Conservation (phyloP, 2,797 vertebrate genomes). For the Clangula hyemalis region DNA sequence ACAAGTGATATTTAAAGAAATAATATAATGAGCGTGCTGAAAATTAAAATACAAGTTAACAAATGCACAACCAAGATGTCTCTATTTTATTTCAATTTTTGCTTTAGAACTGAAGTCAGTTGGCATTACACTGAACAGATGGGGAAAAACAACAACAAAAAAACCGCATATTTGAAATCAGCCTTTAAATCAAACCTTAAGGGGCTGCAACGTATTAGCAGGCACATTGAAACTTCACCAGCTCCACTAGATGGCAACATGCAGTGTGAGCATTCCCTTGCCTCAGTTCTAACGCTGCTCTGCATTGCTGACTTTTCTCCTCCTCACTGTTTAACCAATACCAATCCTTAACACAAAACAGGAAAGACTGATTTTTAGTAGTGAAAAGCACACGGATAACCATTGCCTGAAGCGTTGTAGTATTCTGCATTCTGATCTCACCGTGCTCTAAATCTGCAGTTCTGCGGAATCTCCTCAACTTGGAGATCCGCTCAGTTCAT, state of each 20-base stretch:
- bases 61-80: not conserved
- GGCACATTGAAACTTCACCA: not conserved
- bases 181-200: not conserved
- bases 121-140: not conserved
- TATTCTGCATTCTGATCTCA: not conserved
- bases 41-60: not conserved
- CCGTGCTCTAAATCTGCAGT: not conserved
- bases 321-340: not conserved
- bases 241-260: not conserved
- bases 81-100: not conserved
- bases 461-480: not conserved
- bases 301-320: not conserved
- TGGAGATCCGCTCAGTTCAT: not conserved
- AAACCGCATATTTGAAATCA: rapidly evolving
- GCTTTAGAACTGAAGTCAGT: not conserved
- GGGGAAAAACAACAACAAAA: not conserved
- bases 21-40: not conserved
- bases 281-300: not conserved
- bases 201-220: rapidly evolving
- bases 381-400: not conserved
- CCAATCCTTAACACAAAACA: not conserved
- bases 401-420: rapidly evolving
- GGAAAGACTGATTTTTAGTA: not conserved
- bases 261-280: not conserved
- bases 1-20: not conserved